Evolutionary conservation across 2,888 invertebrate species (phyloP).

Genomic region (Leptinotarsa tumamoca): DNA sequence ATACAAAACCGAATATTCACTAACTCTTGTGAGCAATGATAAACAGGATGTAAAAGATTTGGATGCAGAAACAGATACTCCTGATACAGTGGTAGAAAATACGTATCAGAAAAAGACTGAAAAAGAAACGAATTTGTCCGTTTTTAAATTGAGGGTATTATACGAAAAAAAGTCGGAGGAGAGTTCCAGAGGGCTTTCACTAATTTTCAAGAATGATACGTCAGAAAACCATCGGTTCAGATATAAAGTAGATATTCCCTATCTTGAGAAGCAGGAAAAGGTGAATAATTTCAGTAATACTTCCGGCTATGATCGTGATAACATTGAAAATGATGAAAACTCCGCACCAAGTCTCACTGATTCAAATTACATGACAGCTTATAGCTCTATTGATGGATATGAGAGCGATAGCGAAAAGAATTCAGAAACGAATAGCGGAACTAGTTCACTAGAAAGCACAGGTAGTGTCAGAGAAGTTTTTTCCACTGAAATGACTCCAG

Average conservation of each 20-base stretch:
- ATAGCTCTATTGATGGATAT: not conserved
- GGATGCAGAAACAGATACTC: not conserved
- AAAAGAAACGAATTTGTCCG: not conserved
- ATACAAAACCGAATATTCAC: not conserved
- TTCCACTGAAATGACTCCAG: not conserved
- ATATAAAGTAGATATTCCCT: not conserved
- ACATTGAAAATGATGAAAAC: not conserved
- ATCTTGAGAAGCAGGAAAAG: not conserved
- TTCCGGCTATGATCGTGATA: not conserved
- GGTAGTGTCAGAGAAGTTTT: not conserved
- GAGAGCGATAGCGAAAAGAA: not conserved
- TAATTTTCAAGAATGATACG: not conserved
- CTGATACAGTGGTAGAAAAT: no score
- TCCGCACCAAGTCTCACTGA: not conserved
- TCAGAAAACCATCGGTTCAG: not conserved
- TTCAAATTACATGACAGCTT: not conserved
- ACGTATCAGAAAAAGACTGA: not conserved
- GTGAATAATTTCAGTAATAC: not conserved
- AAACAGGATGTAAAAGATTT: not conserved
- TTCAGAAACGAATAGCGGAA: not conserved
- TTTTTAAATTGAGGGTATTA: not conserved
- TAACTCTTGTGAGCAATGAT: not conserved
- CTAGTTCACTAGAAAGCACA: not conserved
- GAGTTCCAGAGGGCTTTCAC: not conserved
- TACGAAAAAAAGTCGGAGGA: not conserved